A percentile compares a stretch with the other conserved stretches of the same genome.
phyloP scores from a whole-genome alignment of 2,888 invertebrate species.

The Oligia latruncula region DNA sequence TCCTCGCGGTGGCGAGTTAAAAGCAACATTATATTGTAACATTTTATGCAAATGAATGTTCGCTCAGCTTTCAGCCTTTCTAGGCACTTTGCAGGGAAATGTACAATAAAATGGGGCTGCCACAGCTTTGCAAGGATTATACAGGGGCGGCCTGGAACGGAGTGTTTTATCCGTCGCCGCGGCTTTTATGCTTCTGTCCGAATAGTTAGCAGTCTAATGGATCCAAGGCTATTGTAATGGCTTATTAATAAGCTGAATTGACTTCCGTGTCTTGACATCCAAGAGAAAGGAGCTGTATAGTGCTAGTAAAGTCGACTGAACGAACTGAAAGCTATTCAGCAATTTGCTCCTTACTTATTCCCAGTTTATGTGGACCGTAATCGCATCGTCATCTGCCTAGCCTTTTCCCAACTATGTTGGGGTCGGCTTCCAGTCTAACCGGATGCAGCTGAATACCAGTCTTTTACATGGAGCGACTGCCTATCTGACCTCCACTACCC shows the following conservation, averaged over 20 bases:
- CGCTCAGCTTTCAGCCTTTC: conserved; percentile 79
- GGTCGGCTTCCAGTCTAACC: no score
- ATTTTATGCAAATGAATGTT: conserved; percentile 84
- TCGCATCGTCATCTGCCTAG: background rate
- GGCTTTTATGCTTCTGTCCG: conserved; percentile 55
- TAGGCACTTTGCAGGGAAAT: conserved; percentile 80
- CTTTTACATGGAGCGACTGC: no score
- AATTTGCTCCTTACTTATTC: background rate
- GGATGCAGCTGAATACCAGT: no score
- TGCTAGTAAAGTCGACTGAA: background rate
- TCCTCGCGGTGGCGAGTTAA: conserved; percentile 75
- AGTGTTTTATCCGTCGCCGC: conserved; percentile 59
- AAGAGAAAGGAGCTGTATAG: background rate
- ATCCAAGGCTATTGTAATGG: conserved; percentile 42
- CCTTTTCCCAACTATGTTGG: no score
- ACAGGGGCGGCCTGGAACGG: conserved; percentile 56
- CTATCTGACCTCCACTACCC: no score
- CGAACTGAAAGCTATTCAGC: background rate
- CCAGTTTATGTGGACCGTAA: background rate
- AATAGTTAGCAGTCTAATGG: conserved; percentile 64
- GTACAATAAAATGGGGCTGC: conserved; percentile 76
- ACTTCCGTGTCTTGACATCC: conserved; percentile 21
- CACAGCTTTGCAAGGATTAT: conserved; percentile 75
- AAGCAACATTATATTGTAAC: conserved; percentile 78
- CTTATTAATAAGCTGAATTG: conserved; percentile 54